phyloP scores from a whole-genome alignment of 2,113 vertebrate species.

The Marcusenius ussheri region DNA sequence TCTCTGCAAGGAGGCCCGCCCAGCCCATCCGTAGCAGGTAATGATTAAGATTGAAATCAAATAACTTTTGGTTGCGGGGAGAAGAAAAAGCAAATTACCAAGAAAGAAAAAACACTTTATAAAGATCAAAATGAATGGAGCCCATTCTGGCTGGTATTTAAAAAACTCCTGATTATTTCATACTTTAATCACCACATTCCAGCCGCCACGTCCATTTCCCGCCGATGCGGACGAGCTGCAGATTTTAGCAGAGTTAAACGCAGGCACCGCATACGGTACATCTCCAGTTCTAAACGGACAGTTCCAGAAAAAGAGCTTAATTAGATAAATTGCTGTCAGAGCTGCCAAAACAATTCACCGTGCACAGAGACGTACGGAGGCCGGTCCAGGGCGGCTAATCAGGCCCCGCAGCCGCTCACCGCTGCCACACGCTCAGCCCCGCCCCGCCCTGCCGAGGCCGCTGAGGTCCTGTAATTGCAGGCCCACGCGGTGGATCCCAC shows the following conservation, averaged over 20 bases:
- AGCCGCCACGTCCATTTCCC: conserved; percentile 18
- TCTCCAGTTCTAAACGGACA: conserved; percentile 27
- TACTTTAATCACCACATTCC: conserved; percentile 22
- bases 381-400: conserved; percentile 17
- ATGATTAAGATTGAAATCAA: conserved; percentile 55
- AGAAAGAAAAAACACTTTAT: conserved; percentile 22
- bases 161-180: conserved; percentile 21
- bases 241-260: conserved; percentile 7
- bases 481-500: conserved; percentile 33
- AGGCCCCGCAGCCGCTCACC: conserved; percentile 20
- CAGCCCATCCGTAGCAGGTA: conserved; percentile 52
- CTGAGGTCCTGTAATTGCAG: conserved; percentile 38
- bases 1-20: conserved; percentile 40
- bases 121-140: conserved; percentile 27
- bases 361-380: conserved; percentile 8
- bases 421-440: conserved; percentile 6
- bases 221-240: neutral
- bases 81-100: conserved; percentile 12
- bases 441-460: neutral
- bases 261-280: conserved; percentile 21
- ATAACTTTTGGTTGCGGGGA: conserved; percentile 28
- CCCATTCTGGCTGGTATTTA: conserved; percentile 22
- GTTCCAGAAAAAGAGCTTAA: conserved; percentile 28
- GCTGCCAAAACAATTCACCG: conserved; percentile 32
- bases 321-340: conserved; percentile 33